Evolutionary conservation across 2,113 vertebrate species (phyloP).

Genomic region (Scomber japonicus): DNA sequence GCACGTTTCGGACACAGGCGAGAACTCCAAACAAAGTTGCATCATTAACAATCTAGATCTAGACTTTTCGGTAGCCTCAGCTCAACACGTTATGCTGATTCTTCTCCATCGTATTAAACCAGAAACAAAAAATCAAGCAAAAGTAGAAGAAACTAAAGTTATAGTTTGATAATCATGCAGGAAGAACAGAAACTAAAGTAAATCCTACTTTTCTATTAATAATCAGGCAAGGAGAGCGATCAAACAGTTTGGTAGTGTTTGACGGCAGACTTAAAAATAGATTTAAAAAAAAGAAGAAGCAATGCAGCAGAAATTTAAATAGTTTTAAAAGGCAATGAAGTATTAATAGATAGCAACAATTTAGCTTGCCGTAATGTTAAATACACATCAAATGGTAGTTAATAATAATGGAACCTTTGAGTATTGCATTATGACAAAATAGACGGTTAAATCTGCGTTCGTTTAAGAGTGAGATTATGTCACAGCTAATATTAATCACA

Average conservation of each 20-base stretch:
- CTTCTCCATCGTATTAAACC: constrained; percentile 34
- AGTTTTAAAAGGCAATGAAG: constrained; percentile 38
- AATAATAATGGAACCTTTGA: constrained; percentile 20
- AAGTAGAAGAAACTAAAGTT: constrained; percentile 46
- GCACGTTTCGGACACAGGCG: constrained; percentile 11
- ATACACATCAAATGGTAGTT: constrained; percentile 25
- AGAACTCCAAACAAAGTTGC: constrained; percentile 7
- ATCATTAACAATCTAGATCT: constrained; percentile 22
- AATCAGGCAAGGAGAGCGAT: constrained; percentile 60
- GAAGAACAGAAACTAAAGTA: constrained; percentile 57
- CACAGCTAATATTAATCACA: constrained; percentile 58
- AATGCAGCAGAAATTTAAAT: constrained; percentile 36
- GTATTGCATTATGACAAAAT: constrained; percentile 4
- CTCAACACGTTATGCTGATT: constrained; percentile 17
- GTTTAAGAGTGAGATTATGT: constrained; percentile 41
- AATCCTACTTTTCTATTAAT: constrained; percentile 47
- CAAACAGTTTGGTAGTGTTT: neutral
- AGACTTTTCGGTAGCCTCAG: constrained; percentile 17
- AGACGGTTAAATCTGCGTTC: constrained; percentile 10
- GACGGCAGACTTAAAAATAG: constrained; percentile 32
- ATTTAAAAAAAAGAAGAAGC: constrained; percentile 34
- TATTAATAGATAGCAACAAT: constrained; percentile 3
- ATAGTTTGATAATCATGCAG: constrained; percentile 70
- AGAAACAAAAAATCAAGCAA: constrained; percentile 34
- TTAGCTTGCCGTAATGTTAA: constrained; percentile 14